phyloP scores from a whole-genome alignment of 92 coral and sea anemone genomes.

The Paramuricea clavata region DNA sequence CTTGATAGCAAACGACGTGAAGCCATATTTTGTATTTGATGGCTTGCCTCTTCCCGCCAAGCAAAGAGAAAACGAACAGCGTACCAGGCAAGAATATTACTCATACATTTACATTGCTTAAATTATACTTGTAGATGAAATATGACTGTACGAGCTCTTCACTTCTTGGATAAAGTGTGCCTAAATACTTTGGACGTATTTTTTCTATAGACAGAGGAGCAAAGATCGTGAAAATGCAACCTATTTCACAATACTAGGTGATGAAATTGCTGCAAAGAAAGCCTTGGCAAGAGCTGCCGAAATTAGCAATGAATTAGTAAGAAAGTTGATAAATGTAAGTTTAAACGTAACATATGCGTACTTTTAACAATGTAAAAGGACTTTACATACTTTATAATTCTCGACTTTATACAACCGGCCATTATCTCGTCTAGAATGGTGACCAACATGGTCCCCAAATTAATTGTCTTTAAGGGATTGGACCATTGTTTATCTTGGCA shows the following conservation, averaged over 20 bases:
- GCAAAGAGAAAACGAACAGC: background rate
- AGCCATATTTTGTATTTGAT: background rate
- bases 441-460: too few relatives aligned
- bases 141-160: too few relatives aligned
- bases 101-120: too few relatives aligned
- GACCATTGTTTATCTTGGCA: too few relatives aligned
- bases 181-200: too few relatives aligned
- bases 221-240: background rate
- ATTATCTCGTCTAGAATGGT: too few relatives aligned
- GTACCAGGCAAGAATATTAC: background rate
- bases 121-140: too few relatives aligned
- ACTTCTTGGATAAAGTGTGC: too few relatives aligned
- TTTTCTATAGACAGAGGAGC: background rate
- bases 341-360: background rate
- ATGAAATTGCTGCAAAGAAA: constrained; percentile 5
- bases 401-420: too few relatives aligned
- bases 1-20: background rate
- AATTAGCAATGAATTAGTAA: background rate
- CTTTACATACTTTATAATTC: background rate
- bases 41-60: background rate
- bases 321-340: background rate
- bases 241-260: background rate
- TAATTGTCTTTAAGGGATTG: too few relatives aligned
- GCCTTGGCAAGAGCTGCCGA: background rate
- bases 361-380: background rate